These are phyloP conservation scores for Blennius ocellaris DNA, from an alignment of 2,113 vertebrate species.

Conservation along the genomic window DNA sequence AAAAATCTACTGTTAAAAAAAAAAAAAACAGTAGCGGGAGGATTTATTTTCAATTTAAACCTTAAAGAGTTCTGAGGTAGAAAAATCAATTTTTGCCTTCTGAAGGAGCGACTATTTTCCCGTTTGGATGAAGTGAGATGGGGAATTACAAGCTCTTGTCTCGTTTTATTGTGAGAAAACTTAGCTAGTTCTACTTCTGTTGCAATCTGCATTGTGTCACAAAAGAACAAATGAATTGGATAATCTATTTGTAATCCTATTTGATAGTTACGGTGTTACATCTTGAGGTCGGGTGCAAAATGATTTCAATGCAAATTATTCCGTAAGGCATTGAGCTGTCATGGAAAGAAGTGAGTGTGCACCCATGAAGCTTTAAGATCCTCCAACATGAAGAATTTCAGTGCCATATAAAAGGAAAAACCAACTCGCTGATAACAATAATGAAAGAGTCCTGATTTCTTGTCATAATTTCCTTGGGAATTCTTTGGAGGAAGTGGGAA, in stretches of 20 bases:
- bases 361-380: slow-evolving; percentile 13
- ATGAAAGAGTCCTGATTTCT: slow-evolving; percentile 9
- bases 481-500: slow-evolving; percentile 35
- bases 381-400: slow-evolving; percentile 13
- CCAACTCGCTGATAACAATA: slow-evolving; percentile 13
- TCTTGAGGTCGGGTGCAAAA: slow-evolving; percentile 27
- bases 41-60: slow-evolving; percentile 14
- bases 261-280: slow-evolving; percentile 9
- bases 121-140: not conserved
- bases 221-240: slow-evolving; percentile 40
- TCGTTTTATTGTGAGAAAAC: slow-evolving; percentile 9
- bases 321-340: slow-evolving; percentile 18
- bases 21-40: not conserved
- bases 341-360: slow-evolving; percentile 19
- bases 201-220: not conserved
- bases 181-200: slow-evolving; percentile 18
- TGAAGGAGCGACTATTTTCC: not conserved
- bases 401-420: not conserved
- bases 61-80: not conserved
- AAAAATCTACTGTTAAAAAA: not conserved
- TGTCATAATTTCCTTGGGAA: slow-evolving; percentile 48
- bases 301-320: slow-evolving; percentile 28
- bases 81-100: slow-evolving; percentile 1
- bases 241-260: slow-evolving; percentile 33
- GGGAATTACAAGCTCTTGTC: not conserved